Evolutionary conservation across 2,888 invertebrate species (phyloP), one percentile per base, ranked within the genome.

Genomic region (Gastracanthus pulcherrimus): DNA sequence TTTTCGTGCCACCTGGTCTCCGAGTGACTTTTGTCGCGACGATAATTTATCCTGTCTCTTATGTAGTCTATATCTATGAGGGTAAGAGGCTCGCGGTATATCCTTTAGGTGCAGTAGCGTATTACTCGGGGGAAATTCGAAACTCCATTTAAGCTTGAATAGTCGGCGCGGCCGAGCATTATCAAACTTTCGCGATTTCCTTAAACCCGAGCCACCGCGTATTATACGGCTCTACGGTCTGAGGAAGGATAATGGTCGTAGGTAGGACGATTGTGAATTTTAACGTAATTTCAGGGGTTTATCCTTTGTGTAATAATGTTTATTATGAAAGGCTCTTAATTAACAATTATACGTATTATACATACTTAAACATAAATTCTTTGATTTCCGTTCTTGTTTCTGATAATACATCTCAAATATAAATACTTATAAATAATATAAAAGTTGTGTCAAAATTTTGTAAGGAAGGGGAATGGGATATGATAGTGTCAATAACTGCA

Each of bases 51-150:
- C n/a, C 16, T 62, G 55, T 26, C 26, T 26, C 55, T 26, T 26
- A 55, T 55, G 9, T 55, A 23, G 23, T 23, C 6, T 3, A 23
- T 55, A 55, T 13, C 13, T 16, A 45, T 2, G 16, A 3, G 5
- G 19, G 23, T 58, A 58, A 5, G 2, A 26, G 26, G 13, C n/a
- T 16, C n/a, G 13, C 1, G 34, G 34, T n/a, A n/a, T 16, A 60
- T 60, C 11, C 60, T 60, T 60, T 29, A 31, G 5, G 16, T 7
- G 31, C 9, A 19, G 51, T 19, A 55, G 23, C n/a, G 19, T 62
- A 34, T 19, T 31, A n/a, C 62, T 31, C 62, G 9, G 34, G 62
- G 62, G 62, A 62, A 62, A 62, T 62, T 62, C 62, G 62, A 36
- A 34, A 34, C 34, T 62, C 34, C 62, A 31, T n/a, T 31, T 34